Conservation (phyloP, 2,797 vertebrate genomes). For the Ptychobarbus kaznakovi region DNA sequence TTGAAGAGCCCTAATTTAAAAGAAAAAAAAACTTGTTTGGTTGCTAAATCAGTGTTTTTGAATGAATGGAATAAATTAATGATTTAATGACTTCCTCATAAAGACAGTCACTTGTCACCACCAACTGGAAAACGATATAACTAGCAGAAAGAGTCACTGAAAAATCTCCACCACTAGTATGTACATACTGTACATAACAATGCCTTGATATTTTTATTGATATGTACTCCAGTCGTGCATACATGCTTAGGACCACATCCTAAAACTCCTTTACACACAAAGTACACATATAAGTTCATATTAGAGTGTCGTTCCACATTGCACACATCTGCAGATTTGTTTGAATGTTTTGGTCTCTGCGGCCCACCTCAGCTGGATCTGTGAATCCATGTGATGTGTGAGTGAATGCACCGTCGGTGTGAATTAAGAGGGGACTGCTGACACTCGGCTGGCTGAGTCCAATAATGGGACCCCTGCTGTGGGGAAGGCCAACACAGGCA, state of each 20-base stretch:
- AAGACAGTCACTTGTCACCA: background rate
- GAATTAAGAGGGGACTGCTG: slow-evolving; percentile 45
- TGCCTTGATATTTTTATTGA: background rate
- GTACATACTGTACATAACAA: background rate
- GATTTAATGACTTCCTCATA: background rate
- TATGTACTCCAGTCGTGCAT: background rate
- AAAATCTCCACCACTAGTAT: background rate
- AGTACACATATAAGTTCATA: background rate
- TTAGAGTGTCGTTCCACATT: background rate
- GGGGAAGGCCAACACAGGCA: slow-evolving; percentile 34
- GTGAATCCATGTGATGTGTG: slow-evolving; percentile 33
- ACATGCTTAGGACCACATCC: background rate
- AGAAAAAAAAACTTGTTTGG: background rate
- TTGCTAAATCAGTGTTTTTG: background rate
- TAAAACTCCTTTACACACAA: background rate
- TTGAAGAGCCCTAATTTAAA: too few relatives aligned
- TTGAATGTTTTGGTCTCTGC: slow-evolving; percentile 32
- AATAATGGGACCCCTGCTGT: slow-evolving; percentile 63
- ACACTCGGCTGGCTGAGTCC: slow-evolving; percentile 50
- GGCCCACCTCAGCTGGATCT: slow-evolving; percentile 36
- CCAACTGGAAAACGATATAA: background rate
- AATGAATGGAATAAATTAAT: background rate
- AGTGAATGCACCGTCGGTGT: slow-evolving; percentile 41
- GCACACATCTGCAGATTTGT: background rate
- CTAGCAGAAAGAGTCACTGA: background rate